These are phyloP conservation scores for Epistrophella euchroma DNA, from an alignment of 2,888 invertebrate species.

Conservation along the genomic window DNA sequence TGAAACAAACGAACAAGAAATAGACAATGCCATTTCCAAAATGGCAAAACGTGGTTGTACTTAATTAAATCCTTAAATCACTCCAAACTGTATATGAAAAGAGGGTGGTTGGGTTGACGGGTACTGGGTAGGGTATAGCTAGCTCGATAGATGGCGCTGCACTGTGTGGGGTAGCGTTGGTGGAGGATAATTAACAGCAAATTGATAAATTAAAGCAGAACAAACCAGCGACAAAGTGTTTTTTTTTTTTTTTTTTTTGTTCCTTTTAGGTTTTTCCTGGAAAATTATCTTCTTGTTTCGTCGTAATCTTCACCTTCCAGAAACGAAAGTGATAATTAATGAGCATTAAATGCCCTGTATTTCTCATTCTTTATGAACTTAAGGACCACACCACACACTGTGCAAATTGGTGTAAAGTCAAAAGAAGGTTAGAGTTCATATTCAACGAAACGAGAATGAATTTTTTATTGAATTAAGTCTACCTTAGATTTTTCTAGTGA, in stretches of 20 bases:
- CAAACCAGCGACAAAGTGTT: slow-evolving; percentile 37
- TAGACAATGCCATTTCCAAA: slow-evolving; percentile 39
- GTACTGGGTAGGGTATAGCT: not conserved
- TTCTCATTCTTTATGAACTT: slow-evolving; percentile 2
- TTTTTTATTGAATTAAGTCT: too few relatives aligned
- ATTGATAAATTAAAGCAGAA: slow-evolving; percentile 70
- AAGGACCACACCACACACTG: not conserved
- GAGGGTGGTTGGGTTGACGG: too few relatives aligned
- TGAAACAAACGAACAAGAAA: slow-evolving; percentile 44
- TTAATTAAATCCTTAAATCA: slow-evolving; percentile 76
- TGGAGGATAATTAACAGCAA: slow-evolving; percentile 51
- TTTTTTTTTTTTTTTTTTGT: slow-evolving; percentile 4
- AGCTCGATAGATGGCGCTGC: not conserved
- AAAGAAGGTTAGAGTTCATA: not conserved
- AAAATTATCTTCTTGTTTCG: not conserved
- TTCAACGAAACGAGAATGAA: not conserved
- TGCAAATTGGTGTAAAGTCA: not conserved
- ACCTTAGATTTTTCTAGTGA: too few relatives aligned
- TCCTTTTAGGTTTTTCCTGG: not conserved
- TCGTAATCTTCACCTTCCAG: slow-evolving; percentile 18
- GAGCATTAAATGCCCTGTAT: slow-evolving; percentile 40
- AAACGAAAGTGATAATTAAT: slow-evolving; percentile 55
- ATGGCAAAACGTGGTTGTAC: slow-evolving; percentile 63
- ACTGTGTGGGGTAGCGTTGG: not conserved
- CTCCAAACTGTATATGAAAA: slow-evolving; percentile 30